These are phyloP conservation scores for Cheilosia vulpina DNA, from an alignment of 2,888 invertebrate species.

Conservation along the genomic window DNA sequence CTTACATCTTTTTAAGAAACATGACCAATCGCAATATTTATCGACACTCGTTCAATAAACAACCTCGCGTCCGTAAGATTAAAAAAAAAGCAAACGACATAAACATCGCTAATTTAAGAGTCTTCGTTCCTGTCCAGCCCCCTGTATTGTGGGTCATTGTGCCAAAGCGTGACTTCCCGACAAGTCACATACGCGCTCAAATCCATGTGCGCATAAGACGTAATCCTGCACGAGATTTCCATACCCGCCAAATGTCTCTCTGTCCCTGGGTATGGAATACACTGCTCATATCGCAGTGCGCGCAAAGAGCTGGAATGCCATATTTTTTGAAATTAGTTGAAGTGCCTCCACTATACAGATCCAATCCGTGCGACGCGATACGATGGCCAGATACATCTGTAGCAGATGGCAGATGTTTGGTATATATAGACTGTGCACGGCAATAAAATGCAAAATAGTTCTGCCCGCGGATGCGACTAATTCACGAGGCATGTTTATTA, in stretches of 20 bases:
- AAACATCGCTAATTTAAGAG: slow-evolving; percentile 3
- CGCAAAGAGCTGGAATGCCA: slow-evolving; percentile 56
- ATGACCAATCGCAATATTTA: not conserved
- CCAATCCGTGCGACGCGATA: slow-evolving; percentile 13
- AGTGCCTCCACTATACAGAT: slow-evolving; percentile 41
- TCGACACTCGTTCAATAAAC: not conserved
- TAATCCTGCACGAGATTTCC: slow-evolving; percentile 57
- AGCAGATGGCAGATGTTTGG: slow-evolving; percentile 52
- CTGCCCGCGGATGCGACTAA: slow-evolving; percentile 54
- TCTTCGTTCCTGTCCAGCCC: slow-evolving; percentile 9
- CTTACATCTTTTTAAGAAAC: no score
- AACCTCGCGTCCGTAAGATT: not conserved
- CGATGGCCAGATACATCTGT: slow-evolving; percentile 40
- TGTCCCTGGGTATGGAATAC: slow-evolving; percentile 6
- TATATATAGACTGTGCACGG: slow-evolving; percentile 1
- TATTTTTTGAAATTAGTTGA: slow-evolving; percentile 64
- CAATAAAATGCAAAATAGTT: slow-evolving; percentile 74
- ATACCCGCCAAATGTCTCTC: slow-evolving; percentile 2
- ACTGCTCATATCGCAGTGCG: slow-evolving; percentile 33
- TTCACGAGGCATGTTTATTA: slow-evolving; percentile 73
- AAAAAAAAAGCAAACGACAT: not conserved
- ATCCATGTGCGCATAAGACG: slow-evolving; percentile 46
- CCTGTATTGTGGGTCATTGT: slow-evolving; percentile 68
- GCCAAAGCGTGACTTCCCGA: slow-evolving; percentile 48
- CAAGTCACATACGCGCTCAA: slow-evolving; percentile 32